Conservation (phyloP, 37 sponge, comb jelly and placozoan genomes). For the Mnemiopsis leidyi region DNA sequence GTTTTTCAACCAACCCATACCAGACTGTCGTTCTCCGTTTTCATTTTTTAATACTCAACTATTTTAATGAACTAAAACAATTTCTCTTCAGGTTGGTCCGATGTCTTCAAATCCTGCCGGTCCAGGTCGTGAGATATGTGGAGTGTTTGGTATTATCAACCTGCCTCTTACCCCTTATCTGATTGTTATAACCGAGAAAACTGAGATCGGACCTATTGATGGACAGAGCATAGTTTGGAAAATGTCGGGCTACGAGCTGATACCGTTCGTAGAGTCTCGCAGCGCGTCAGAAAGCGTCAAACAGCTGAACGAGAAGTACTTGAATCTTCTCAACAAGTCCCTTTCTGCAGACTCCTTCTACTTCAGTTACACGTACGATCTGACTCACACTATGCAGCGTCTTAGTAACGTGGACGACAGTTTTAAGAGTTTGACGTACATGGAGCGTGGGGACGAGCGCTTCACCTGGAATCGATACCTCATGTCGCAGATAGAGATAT, state of each 20-base stretch:
- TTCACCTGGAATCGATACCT: constrained; percentile 84
- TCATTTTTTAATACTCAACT: background rate
- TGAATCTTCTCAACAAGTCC: constrained; percentile 11
- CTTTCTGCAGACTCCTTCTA: constrained; percentile 72
- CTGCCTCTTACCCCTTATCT: constrained; percentile 73
- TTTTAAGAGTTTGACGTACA: background rate
- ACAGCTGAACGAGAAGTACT: constrained; percentile 25
- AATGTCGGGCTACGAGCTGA: constrained; percentile 72
- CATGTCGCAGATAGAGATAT: constrained; percentile 7
- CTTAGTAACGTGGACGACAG: constrained; percentile 27
- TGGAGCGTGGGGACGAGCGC: constrained; percentile 79
- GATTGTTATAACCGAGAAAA: constrained; percentile 75
- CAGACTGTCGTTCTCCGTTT: too few species aligned
- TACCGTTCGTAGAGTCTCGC: constrained; percentile 73
- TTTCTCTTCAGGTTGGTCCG: background rate
- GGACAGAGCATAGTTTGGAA: constrained; percentile 74
- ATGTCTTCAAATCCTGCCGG: background rate
- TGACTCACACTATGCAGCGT: constrained; percentile 80
- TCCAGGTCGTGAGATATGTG: background rate
- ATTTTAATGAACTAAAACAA: background rate
- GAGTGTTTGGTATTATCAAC: constrained; percentile 13
- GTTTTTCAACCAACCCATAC: too few species aligned
- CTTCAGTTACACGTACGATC: constrained; percentile 81
- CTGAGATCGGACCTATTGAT: constrained; percentile 76
- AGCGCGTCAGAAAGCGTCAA: background rate